Evolutionary conservation across 2,888 invertebrate species (phyloP).

Genomic region (Mellilla xanthometata): DNA sequence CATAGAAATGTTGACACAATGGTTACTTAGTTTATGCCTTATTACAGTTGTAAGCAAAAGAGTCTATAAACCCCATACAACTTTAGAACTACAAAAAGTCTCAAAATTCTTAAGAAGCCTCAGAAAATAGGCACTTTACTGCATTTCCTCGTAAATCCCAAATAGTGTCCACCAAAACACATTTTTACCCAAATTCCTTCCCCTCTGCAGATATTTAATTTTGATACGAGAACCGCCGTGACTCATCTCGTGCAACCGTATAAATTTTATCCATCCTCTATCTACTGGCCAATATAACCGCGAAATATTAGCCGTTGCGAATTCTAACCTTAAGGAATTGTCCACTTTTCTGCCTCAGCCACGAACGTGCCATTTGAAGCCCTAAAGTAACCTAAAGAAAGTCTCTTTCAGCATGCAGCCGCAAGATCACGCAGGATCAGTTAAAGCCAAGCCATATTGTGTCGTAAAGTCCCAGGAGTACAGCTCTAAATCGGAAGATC

Average conservation of each 20-base stretch:
- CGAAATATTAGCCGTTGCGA: constrained; percentile 77
- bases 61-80: too few relatives aligned
- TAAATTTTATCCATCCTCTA: constrained; percentile 75
- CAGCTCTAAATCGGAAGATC: constrained; percentile 25
- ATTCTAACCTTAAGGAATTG: constrained; percentile 63
- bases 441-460: constrained; percentile 12
- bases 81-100: too few relatives aligned
- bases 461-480: constrained; percentile 19
- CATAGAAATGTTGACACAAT: too few relatives aligned
- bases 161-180: constrained; percentile 35
- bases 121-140: too few relatives aligned
- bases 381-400: background rate
- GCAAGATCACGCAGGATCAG: constrained; percentile 4
- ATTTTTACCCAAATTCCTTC: constrained; percentile 46
- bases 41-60: too few relatives aligned
- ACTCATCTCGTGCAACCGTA: constrained; percentile 58
- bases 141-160: constrained; percentile 15
- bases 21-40: too few relatives aligned
- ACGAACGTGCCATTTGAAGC: constrained; percentile 28
- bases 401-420: background rate
- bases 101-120: too few relatives aligned
- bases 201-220: constrained; percentile 73
- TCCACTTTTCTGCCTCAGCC: constrained; percentile 39
- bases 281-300: constrained; percentile 72
- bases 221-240: constrained; percentile 75